Evolutionary conservation across 1,140 invertebrate species (phyloP).

Genomic region (silkworm (Bombyx mori)): ASM3026992v2 NC_085123.1:13210501-13211000

Average conservation of each 20-base stretch:
- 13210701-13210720: constrained; percentile 69
- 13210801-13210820: constrained; percentile 84
- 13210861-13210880: constrained; percentile 77
- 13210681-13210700: constrained; percentile 32
- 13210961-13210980: constrained; percentile 63
- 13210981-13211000: constrained; percentile 70
- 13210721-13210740: constrained; percentile 80
- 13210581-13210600: constrained; percentile 72
- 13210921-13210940: constrained; percentile 69
- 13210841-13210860: constrained; percentile 88
- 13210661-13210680: constrained; percentile 47
- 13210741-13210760: constrained; percentile 83
- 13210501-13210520: too few species aligned
- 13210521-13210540: too few species aligned
- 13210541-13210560: too few species aligned
- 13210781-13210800: constrained; percentile 75
- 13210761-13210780: constrained; percentile 75
- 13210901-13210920: constrained; percentile 64
- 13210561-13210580: too few species aligned
- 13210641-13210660: constrained; percentile 73
- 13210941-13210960: constrained; percentile 70
- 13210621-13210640: constrained; percentile 81
- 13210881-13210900: constrained; percentile 76
- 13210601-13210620: constrained; percentile 80
- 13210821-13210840: constrained; percentile 86